A percentile compares a stretch with the other conserved stretches of the same genome.
Evolutionary conservation across 2,888 invertebrate species (phyloP).

Genomic region (Mystacides longicornis): DNA sequence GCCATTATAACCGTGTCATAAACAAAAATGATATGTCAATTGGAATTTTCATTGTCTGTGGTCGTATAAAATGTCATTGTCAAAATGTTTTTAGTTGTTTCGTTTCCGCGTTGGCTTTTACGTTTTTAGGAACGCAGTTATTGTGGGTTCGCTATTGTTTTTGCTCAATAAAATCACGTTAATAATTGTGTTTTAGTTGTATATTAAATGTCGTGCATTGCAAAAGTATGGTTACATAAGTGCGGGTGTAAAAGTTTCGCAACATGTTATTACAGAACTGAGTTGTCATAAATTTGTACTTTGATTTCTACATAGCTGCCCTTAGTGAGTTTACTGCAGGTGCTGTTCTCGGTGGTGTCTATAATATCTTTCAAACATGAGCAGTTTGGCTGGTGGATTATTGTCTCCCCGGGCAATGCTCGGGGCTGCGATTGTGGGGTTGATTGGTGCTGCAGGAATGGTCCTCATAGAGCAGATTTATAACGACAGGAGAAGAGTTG

Average conservation of each 20-base stretch:
- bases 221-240: background rate
- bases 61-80: too few species aligned
- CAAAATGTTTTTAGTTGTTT: too few species aligned
- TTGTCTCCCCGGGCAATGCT: conserved; percentile 38
- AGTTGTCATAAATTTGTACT: background rate
- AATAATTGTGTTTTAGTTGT: background rate
- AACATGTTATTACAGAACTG: background rate
- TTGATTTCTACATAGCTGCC: background rate
- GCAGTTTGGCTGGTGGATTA: conserved; percentile 23
- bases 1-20: too few species aligned
- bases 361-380: conserved; percentile 6
- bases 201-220: background rate
- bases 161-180: too few species aligned
- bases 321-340: too few species aligned
- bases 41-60: too few species aligned
- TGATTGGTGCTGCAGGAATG: conserved; percentile 45
- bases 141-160: too few species aligned
- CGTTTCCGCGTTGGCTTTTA: too few species aligned
- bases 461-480: conserved; percentile 46
- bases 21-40: too few species aligned
- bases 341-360: too few species aligned
- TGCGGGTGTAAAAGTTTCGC: background rate
- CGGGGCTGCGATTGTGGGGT: conserved; percentile 45
- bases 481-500: conserved; percentile 41
- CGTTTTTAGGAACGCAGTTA: too few species aligned